Conservation (phyloP, 2,888 invertebrate genomes). For the Prosopocoilus inquinatus region DNA sequence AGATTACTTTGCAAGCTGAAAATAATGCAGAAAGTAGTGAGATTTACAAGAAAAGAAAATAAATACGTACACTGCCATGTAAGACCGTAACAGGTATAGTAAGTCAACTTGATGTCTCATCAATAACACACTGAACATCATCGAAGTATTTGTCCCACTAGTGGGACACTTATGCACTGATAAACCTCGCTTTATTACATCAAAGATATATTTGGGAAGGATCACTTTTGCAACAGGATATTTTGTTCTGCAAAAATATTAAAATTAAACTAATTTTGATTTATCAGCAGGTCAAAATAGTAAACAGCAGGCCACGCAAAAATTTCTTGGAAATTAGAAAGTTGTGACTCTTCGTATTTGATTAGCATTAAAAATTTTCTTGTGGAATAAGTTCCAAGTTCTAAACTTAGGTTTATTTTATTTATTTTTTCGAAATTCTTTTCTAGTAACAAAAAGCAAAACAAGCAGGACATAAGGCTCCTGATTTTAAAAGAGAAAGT, state of each 20-base stretch:
- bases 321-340: too few relatives aligned
- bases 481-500: neutral
- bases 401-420: too few relatives aligned
- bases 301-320: too few relatives aligned
- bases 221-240: constrained; percentile 22
- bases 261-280: too few relatives aligned
- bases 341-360: too few relatives aligned
- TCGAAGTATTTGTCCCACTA: neutral
- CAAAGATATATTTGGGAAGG: constrained; percentile 11
- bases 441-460: too few relatives aligned
- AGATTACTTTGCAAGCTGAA: constrained; percentile 26
- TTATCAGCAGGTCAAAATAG: constrained; percentile 4
- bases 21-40: neutral
- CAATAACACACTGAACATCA: constrained; percentile 5
- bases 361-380: too few relatives aligned
- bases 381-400: too few relatives aligned
- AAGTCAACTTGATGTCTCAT: constrained; percentile 22
- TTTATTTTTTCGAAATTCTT: too few relatives aligned
- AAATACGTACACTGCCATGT: constrained; percentile 24
- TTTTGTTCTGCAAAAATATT: constrained; percentile 16
- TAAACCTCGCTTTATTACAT: constrained; percentile 23
- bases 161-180: constrained; percentile 8
- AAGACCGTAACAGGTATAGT: constrained; percentile 24
- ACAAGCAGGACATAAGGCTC: too few relatives aligned
- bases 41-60: neutral